These are phyloP conservation scores for Oryzias dopingdopingensis DNA, from an alignment of 2,797 vertebrate genomes.

Conservation along the genomic window DNA sequence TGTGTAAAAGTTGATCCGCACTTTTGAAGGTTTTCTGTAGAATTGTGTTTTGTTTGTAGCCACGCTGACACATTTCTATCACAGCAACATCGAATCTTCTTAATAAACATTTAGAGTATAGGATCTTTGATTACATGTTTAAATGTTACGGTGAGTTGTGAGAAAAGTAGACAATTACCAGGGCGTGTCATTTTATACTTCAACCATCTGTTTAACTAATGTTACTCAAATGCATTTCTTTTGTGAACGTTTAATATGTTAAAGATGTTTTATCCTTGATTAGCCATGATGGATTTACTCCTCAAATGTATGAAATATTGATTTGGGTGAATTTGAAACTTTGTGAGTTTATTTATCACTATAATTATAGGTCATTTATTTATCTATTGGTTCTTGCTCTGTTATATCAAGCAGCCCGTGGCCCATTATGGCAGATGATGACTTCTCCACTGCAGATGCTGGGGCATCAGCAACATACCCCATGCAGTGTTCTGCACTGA, in stretches of 20 bases:
- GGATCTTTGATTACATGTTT: not conserved
- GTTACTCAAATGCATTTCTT: no score
- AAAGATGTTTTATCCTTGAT: no score
- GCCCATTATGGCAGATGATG: conserved; percentile 80
- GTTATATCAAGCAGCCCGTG: conserved; percentile 6
- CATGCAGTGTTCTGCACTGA: conserved; percentile 92
- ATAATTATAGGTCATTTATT: not conserved
- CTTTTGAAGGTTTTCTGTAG: not conserved
- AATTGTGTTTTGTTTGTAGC: not conserved
- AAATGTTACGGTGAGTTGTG: no score
- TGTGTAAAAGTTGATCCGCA: not conserved
- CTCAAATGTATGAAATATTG: no score
- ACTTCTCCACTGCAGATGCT: conserved; percentile 84
- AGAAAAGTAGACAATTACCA: no score
- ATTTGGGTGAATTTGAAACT: not conserved
- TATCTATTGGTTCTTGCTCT: not conserved
- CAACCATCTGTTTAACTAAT: no score
- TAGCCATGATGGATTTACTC: no score
- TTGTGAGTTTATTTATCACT: no score
- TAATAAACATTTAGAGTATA: not conserved
- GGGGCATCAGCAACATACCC: conserved; percentile 91
- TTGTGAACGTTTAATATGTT: no score
- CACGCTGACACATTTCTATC: not conserved
- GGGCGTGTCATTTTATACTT: no score
- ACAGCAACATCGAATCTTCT: no score